Evolutionary conservation across 2,888 invertebrate species (phyloP).

Genomic region (Antheraea yamamai): DNA sequence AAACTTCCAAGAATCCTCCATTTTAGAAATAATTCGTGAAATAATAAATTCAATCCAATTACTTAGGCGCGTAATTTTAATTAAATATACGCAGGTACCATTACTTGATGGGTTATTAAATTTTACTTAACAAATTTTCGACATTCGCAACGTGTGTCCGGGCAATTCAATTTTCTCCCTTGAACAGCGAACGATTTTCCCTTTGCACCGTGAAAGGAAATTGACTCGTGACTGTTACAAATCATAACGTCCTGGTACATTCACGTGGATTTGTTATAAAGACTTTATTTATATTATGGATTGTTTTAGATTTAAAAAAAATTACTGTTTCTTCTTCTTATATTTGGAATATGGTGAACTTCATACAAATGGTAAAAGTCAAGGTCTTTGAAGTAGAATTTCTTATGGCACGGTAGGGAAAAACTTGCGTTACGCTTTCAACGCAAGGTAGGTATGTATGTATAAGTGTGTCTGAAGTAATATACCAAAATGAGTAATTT

Average conservation of each 20-base stretch:
- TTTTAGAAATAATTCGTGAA: not conserved
- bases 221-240: not conserved
- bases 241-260: not conserved
- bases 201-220: constrained; percentile 1
- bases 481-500: too few relatives aligned
- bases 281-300: not conserved
- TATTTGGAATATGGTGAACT: too few relatives aligned
- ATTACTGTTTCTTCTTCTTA: too few relatives aligned
- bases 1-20: too few relatives aligned
- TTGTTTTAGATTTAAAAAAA: too few relatives aligned
- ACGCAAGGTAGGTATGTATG: too few relatives aligned
- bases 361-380: too few relatives aligned
- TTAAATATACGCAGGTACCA: not conserved
- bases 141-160: not conserved
- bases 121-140: not conserved
- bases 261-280: not conserved
- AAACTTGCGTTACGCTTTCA: too few relatives aligned
- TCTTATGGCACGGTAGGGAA: too few relatives aligned
- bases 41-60: not conserved
- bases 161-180: not conserved
- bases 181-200: constrained; percentile 7
- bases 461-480: too few relatives aligned
- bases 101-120: not conserved
- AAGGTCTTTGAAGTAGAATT: too few relatives aligned
- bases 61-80: not conserved